Conservation (phyloP, 2,888 invertebrate genomes). For the Melinopterus prodromus region DNA sequence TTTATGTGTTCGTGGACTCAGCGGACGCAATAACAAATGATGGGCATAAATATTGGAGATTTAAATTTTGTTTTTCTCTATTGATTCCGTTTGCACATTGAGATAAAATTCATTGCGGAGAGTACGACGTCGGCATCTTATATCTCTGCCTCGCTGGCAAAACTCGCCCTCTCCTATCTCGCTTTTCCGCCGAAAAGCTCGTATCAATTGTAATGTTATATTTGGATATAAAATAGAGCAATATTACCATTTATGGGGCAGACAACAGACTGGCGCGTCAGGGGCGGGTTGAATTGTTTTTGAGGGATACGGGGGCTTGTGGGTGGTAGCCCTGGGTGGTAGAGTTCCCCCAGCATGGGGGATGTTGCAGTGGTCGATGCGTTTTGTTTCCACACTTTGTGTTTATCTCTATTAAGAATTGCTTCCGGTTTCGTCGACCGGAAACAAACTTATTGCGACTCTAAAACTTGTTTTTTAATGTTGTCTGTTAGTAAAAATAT, state of each 20-base stretch:
- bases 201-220: conserved; percentile 52
- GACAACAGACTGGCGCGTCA: conserved; percentile 55
- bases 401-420: conserved; percentile 39
- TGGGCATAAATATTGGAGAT: conserved; percentile 26
- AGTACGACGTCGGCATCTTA: conserved; percentile 30
- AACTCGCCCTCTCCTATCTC: background rate
- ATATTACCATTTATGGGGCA: conserved; percentile 55
- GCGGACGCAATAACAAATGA: conserved; percentile 23
- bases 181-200: conserved; percentile 38
- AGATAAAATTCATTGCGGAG: conserved; percentile 28
- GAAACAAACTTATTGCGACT: too few species aligned
- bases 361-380: conserved; percentile 47
- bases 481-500: too few species aligned
- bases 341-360: conserved; percentile 31
- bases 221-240: conserved; percentile 54
- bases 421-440: background rate
- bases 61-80: conserved; percentile 32
- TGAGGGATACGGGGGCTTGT: conserved; percentile 35
- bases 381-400: conserved; percentile 44
- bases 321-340: conserved; percentile 30
- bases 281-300: conserved; percentile 49
- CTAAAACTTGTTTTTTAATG: too few species aligned
- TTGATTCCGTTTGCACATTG: conserved; percentile 12
- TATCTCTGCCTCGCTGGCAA: conserved; percentile 36
- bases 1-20: conserved; percentile 18